Evolutionary conservation across 92 coral and sea anemone species (phyloP), one percentile per base, ranked within the genome.

Genomic region (Anthopleura xanthogrammica): DNA sequence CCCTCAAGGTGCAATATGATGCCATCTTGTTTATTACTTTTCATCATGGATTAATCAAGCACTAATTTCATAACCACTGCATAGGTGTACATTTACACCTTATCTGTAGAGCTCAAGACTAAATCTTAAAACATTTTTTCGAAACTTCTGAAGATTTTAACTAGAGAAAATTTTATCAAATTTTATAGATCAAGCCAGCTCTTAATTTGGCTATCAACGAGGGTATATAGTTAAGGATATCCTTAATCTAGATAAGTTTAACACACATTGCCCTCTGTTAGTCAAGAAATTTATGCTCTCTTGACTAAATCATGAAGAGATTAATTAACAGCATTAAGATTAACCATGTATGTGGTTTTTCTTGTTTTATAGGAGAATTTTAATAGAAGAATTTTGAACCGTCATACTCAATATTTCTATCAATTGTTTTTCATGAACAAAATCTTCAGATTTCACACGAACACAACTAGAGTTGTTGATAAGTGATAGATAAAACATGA

Each of bases 1-100:
- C 74, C 74, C 42, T 29, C 16, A 68, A 36, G 74, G 74, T 68
- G 74, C 74, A 23, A 68, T 68, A 12, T 68, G 74, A 68, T 68
- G 74, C 74, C 17, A 17, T 68, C 41, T 77, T 77, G 58, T 23
- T 43, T 1, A 16, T 77, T 23, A 77, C 64, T 13, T 77, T 77
- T 77, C 80, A 77, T 12, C 80, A 52, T 77, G 41, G 80, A 77
- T 77, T 46, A 77, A 2, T 11, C 13, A 29, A 62, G 9, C 14
- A 20, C 9, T 20, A 20, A 62, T 62, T 62, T 62, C 70, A 62
- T 7, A 23, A 5, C 70, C 10, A 20, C 14, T 62, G 19, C 22
- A 58, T 62, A 54, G 11, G 11, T 58, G 64, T 14, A 62, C 70
- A 62, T 62, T 54, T 8, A 62, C 70, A 62, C 36, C 70, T 62